A percentile compares a stretch with the other conserved stretches of the same genome.
Evolutionary conservation across 1,140 invertebrate species (phyloP).

Genomic region (Bradysia coprophila): DNA sequence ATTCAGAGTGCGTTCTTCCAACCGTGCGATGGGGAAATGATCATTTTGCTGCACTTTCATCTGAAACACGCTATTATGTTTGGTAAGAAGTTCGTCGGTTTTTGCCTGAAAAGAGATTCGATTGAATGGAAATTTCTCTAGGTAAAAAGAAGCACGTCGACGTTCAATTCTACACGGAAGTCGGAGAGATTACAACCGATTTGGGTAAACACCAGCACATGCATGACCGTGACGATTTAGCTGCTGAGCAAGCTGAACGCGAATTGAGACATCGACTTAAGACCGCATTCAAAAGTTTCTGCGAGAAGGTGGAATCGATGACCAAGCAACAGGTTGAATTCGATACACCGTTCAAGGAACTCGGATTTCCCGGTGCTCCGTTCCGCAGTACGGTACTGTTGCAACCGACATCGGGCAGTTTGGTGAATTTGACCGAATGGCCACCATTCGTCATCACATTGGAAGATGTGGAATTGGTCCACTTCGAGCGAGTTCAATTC

Average conservation of each 20-base stretch:
- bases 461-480: slow-evolving; percentile 94
- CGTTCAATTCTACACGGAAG: slow-evolving; percentile 99
- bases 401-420: slow-evolving; percentile 90
- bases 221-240: slow-evolving; percentile 97
- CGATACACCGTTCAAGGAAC: slow-evolving; percentile 93
- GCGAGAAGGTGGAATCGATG: slow-evolving; percentile 91
- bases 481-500: slow-evolving; percentile 98
- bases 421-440: slow-evolving; percentile 98
- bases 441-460: slow-evolving; percentile 96
- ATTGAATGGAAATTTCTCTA: too few relatives aligned
- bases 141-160: slow-evolving; percentile 96
- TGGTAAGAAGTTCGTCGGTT: too few relatives aligned
- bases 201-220: slow-evolving; percentile 98
- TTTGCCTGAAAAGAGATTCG: too few relatives aligned
- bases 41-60: slow-evolving; percentile 97
- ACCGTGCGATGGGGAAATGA: slow-evolving; percentile 99
- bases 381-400: slow-evolving; percentile 89
- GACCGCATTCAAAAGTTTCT: slow-evolving; percentile 95
- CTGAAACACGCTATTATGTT: slow-evolving; percentile 98
- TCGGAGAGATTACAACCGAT: slow-evolving; percentile 98
- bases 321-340: slow-evolving; percentile 97
- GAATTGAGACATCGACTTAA: slow-evolving; percentile 94
- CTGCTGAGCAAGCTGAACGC: slow-evolving; percentile 94
- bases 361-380: slow-evolving; percentile 96
- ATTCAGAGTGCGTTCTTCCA: slow-evolving; percentile 99